These are phyloP conservation scores for Alaudala cheleensis DNA, from an alignment of 2,113 vertebrate genomes.

Conservation along the genomic window DNA sequence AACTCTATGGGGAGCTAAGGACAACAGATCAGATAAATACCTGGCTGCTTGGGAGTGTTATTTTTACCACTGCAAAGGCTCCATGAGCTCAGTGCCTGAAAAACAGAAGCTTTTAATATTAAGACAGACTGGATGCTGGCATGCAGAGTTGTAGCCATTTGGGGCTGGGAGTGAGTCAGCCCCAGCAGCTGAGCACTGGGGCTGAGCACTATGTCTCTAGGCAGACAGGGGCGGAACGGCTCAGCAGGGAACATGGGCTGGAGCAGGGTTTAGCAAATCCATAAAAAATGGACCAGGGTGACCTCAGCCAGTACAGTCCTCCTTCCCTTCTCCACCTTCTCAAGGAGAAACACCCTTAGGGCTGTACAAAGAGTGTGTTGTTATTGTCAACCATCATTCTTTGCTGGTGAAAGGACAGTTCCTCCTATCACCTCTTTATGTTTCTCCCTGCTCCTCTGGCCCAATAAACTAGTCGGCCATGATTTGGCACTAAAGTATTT, in stretches of 20 bases:
- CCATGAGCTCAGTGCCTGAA: conserved; percentile 35
- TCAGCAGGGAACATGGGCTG: neutral
- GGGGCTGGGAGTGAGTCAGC: conserved; percentile 15
- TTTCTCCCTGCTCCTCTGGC: neutral
- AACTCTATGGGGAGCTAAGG: conserved; percentile 25
- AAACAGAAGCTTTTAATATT: conserved; percentile 29
- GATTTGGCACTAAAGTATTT: neutral
- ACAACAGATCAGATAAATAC: conserved; percentile 57
- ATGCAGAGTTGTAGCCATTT: neutral
- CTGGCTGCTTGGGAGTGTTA: conserved; percentile 49
- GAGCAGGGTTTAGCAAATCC: neutral
- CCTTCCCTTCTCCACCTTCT: neutral
- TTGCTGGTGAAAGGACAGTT: neutral
- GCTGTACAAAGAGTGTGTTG: neutral
- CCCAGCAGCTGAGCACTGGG: neutral
- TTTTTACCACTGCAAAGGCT: conserved; percentile 20
- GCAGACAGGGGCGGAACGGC: neutral
- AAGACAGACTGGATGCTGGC: neutral
- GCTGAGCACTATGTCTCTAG: neutral
- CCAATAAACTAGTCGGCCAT: neutral
- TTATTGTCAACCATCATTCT: neutral
- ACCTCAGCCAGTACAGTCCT: neutral
- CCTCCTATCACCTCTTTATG: neutral
- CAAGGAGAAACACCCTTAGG: neutral
- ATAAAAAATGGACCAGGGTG: neutral